phyloP scores from a whole-genome alignment of 1,140 invertebrate species.

The Probaryconus sp. region DNA sequence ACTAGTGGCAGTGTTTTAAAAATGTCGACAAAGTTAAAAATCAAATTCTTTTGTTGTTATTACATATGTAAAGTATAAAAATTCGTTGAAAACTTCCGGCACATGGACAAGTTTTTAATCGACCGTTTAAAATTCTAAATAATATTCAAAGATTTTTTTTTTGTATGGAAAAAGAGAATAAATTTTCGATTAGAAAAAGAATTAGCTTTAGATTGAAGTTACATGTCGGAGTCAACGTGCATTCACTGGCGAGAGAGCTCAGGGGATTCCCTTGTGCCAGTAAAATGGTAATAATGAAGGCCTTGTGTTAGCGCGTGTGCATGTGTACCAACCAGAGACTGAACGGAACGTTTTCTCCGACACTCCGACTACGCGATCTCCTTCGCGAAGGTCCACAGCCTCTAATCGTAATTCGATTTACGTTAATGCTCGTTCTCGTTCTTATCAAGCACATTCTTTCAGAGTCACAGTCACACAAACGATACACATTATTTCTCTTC shows the following conservation, averaged over 20 bases:
- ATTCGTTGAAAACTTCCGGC: too few relatives aligned
- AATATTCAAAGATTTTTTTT: too few relatives aligned
- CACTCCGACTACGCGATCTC: constrained; percentile 24
- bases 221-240: not conserved
- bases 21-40: too few relatives aligned
- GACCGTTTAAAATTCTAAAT: too few relatives aligned
- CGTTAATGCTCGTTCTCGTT: constrained; percentile 23
- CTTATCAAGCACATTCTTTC: constrained; percentile 50
- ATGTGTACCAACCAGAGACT: constrained; percentile 19
- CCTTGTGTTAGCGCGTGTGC: constrained; percentile 1
- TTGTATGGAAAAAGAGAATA: too few relatives aligned
- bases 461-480: constrained; percentile 30
- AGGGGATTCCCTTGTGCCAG: constrained; percentile 23
- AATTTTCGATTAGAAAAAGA: not conserved
- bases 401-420: constrained; percentile 49
- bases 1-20: too few relatives aligned
- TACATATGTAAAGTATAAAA: too few relatives aligned
- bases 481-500: constrained; percentile 18
- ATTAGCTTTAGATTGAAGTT: not conserved
- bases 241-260: not conserved
- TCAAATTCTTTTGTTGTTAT: too few relatives aligned
- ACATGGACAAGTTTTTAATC: too few relatives aligned
- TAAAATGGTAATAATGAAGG: constrained; percentile 41
- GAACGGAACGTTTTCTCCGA: constrained; percentile 38
- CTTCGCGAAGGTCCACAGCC: constrained; percentile 40